A percentile compares a stretch with the other conserved stretches of the same genome.
These are phyloP conservation scores for Phrynocephalus vlangalii DNA, from an alignment of 2,797 vertebrate species.

Conservation along the genomic window DNA sequence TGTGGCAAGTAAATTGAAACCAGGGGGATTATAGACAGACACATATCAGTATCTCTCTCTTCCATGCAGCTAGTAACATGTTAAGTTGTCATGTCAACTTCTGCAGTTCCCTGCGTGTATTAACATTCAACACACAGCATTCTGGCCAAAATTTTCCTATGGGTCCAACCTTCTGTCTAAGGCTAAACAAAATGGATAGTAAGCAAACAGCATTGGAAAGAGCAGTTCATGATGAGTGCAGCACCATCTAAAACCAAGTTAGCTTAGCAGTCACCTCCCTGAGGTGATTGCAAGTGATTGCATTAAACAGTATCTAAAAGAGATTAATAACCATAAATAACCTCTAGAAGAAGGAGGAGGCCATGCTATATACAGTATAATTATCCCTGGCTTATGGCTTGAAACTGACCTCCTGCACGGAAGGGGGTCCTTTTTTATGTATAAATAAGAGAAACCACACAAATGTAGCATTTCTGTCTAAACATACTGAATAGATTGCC, in stretches of 20 bases:
- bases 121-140: too few species aligned
- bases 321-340: not conserved
- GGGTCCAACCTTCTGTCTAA: not conserved
- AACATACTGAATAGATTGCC: not conserved
- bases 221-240: not conserved
- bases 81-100: too few species aligned
- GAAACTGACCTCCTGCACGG: too few species aligned
- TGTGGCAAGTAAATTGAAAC: too few species aligned
- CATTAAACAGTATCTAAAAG: not conserved
- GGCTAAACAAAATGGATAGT: not conserved
- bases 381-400: too few species aligned
- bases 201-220: not conserved
- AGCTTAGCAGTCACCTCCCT: not conserved
- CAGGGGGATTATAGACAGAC: too few species aligned
- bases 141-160: not conserved
- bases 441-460: not conserved
- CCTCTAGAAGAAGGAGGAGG: too few species aligned
- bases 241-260: not conserved
- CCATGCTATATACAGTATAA: too few species aligned
- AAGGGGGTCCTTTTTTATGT: not conserved
- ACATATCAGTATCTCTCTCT: too few species aligned
- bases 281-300: too few species aligned
- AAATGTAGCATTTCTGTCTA: not conserved
- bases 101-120: too few species aligned
- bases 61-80: too few species aligned